These are phyloP conservation scores for Orchesellides sinensis DNA, from an alignment of 2,888 invertebrate genomes.

Conservation along the genomic window DNA sequence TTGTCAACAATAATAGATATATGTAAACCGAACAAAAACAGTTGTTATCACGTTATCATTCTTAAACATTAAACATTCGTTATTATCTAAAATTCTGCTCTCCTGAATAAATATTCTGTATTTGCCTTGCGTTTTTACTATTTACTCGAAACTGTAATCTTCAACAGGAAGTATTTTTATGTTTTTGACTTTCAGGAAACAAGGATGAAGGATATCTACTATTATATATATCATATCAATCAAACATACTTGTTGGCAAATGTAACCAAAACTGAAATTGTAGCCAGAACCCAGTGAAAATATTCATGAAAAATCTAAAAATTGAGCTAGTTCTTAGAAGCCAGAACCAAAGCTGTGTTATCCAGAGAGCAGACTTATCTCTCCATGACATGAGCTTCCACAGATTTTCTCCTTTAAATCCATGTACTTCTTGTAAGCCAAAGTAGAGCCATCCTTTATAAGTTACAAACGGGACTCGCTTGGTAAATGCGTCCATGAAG, in stretches of 20 bases:
- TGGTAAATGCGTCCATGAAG: constrained; percentile 57
- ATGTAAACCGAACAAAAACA: no score
- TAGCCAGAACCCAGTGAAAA: constrained; percentile 26
- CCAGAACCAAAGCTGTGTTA: constrained; percentile 17
- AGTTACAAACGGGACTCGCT: constrained; percentile 42
- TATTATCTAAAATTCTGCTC: no score
- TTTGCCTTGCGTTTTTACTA: no score
- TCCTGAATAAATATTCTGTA: no score
- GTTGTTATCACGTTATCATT: no score
- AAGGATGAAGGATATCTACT: no score
- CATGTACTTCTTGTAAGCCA: constrained; percentile 55
- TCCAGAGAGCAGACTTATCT: constrained; percentile 44
- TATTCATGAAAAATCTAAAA: constrained; percentile 11
- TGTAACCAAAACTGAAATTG: constrained; percentile 54
- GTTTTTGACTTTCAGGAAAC: no score
- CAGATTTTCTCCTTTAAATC: constrained; percentile 59
- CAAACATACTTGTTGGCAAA: constrained; percentile 11
- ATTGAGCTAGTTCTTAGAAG: not conserved
- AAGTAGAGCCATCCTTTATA: constrained; percentile 58
- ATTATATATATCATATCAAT: not conserved
- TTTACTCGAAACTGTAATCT: no score
- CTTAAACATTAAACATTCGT: no score
- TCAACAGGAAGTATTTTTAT: no score
- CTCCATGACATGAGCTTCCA: constrained; percentile 59
- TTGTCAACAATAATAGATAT: no score